A percentile compares a stretch with the other conserved stretches of the same genome.
Conservation (phyloP, 1,140 invertebrate species). For the Diprion similis region DNA sequence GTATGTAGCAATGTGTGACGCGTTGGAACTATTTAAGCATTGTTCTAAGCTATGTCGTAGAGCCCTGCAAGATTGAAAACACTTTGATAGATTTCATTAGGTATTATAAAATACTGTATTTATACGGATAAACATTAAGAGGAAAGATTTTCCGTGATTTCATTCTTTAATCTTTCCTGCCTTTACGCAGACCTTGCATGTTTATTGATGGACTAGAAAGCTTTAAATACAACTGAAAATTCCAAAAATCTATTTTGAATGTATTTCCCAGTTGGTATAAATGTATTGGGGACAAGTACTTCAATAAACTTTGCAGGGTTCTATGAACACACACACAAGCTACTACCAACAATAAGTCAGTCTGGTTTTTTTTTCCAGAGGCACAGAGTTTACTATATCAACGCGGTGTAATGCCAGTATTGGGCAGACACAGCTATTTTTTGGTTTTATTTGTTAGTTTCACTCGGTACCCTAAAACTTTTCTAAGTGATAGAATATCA, state of each 20-base stretch:
- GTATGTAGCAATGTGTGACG: conserved; percentile 19
- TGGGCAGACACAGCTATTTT: conserved; percentile 55
- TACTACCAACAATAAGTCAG: conserved; percentile 48
- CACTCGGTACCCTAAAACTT: neutral
- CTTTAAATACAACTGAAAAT: no score
- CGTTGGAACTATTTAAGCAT: neutral
- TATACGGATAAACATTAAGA: no score
- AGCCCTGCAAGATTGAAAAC: conserved; percentile 2
- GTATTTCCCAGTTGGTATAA: no score
- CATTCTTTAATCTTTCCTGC: no score
- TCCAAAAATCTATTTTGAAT: no score
- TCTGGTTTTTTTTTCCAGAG: conserved; percentile 59
- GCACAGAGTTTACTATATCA: conserved; percentile 52
- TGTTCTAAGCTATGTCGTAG: conserved; percentile 6
- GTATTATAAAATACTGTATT: no score
- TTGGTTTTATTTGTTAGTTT: conserved; percentile 24
- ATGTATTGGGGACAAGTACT: neutral
- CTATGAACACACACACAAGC: conserved; percentile 45
- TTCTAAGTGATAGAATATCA: neutral
- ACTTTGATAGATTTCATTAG: no score
- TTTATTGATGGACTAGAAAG: no score
- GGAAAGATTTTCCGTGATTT: no score
- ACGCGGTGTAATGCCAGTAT: conserved; percentile 54
- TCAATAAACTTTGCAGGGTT: conserved; percentile 9
- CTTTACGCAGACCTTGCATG: no score